A percentile compares a stretch with the other conserved stretches of the same genome.
phyloP scores from a whole-genome alignment of 2,113 vertebrate species.

The Elephantulus edwardii region DNA sequence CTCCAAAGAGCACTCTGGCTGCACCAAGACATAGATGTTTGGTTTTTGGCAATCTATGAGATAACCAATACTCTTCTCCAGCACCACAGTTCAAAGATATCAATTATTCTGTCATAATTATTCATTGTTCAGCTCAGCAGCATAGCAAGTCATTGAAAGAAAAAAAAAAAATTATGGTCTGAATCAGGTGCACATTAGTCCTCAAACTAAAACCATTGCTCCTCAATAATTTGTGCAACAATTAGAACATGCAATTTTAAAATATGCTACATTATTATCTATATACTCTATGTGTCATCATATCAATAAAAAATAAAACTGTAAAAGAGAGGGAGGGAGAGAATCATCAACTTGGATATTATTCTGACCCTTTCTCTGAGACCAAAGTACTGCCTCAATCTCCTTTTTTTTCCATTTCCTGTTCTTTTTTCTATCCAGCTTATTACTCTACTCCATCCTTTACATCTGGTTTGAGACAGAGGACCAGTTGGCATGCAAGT shows the following conservation, averaged over 20 bases:
- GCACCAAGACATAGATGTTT: no score
- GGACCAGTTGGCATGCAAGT: not conserved
- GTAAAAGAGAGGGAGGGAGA: not conserved
- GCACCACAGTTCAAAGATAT: no score
- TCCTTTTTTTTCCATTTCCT: not conserved
- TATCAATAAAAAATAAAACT: not conserved
- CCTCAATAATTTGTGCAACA: no score
- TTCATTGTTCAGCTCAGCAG: no score
- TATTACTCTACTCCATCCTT: not conserved
- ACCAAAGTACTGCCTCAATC: not conserved
- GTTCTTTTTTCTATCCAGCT: not conserved
- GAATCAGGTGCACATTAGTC: no score
- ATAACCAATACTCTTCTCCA: no score
- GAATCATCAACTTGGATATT: not conserved
- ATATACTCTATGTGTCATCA: not conserved
- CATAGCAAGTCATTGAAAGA: no score
- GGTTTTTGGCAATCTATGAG: no score
- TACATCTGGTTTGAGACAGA: not conserved
- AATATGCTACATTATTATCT: not conserved
- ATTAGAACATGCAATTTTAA: constrained; percentile 1
- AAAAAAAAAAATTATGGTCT: no score
- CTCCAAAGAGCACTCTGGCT: no score
- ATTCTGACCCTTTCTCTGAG: not conserved
- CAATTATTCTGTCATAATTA: no score
- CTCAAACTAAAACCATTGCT: no score